Evolutionary conservation across 2,888 invertebrate species (phyloP), one percentile per base, ranked within the genome.

Genomic region (Autographa pulchrina): DNA sequence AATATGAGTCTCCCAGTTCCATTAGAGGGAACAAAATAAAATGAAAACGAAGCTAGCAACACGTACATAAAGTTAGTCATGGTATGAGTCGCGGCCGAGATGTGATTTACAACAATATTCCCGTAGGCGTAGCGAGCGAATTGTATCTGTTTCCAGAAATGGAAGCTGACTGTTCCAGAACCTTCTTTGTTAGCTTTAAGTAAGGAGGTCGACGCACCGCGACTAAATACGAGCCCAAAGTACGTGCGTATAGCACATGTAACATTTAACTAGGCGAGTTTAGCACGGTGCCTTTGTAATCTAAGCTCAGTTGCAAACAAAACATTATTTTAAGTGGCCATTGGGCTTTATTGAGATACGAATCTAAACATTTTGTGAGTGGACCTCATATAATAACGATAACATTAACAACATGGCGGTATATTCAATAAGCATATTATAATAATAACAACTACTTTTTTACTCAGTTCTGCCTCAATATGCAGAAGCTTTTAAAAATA

Each of bases 61-160:
- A 67, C 69, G 65, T 72, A 81, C 76, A 79, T 73, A 75, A 86
- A 88, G 83, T 91, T 91, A 91, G 89, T 89, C 88, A 90, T 81
- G 80, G 82, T 82, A 85, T 87, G 89, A 91, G 87, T 89, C 86
- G 88, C 84, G 84, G 77, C 74, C 79, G 84, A 88, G 89, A 89
- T 90, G 87, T 90, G 91, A 92, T 92, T 92, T 91, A 92, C 89
- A 89, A 89, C 87, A 89, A 87, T 90, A 90, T 89, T 90, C 85
- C 87, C 82, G 93, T 91, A 90, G 92, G 92, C 90, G 91, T 90
- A 85, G 83, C 83, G 83, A 86, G 86, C 83, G 85, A 88, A 88
- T 88, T 87, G 87, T 88, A 88, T 90, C 85, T 84, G 85, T 86
- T 90, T 91, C 90, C 91, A 92, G 91, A 92, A 92, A 92, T 91